phyloP scores from a whole-genome alignment of 2,797 vertebrate species.

The Champsocephalus esox region DNA sequence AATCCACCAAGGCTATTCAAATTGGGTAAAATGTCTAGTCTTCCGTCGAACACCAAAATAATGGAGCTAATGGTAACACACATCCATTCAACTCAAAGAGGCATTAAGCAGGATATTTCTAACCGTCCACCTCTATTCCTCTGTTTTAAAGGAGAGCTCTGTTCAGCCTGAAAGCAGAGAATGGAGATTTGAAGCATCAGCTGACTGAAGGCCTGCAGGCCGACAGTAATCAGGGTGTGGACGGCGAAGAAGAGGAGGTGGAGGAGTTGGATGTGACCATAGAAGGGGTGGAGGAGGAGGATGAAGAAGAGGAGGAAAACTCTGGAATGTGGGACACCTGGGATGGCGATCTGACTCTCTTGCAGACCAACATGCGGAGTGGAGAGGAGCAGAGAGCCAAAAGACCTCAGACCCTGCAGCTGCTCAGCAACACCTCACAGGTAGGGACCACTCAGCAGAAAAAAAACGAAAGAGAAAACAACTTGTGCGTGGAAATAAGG shows the following conservation, averaged over 20 bases:
- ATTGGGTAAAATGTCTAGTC: too few relatives aligned
- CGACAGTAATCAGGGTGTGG: slow-evolving; percentile 60
- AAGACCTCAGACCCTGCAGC: slow-evolving; percentile 34
- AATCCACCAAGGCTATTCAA: too few relatives aligned
- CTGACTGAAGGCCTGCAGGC: slow-evolving; percentile 71
- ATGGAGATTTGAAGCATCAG: slow-evolving; percentile 84
- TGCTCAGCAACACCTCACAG: slow-evolving; percentile 54
- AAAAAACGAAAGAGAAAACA: background rate
- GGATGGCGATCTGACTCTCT: slow-evolving; percentile 56
- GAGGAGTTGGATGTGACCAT: slow-evolving; percentile 69
- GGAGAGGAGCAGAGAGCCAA: slow-evolving; percentile 50
- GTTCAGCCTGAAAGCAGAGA: slow-evolving; percentile 87
- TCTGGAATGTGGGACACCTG: slow-evolving; percentile 62
- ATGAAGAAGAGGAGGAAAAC: slow-evolving; percentile 36
- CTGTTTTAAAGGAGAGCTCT: slow-evolving; percentile 85
- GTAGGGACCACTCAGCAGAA: slow-evolving; percentile 36
- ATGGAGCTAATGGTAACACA: background rate
- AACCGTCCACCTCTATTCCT: fast-evolving
- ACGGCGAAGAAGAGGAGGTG: slow-evolving; percentile 55
- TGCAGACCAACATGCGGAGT: slow-evolving; percentile 36
- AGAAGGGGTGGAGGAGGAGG: slow-evolving; percentile 52
- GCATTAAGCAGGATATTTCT: background rate
- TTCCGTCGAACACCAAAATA: background rate
- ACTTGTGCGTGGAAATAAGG: too few relatives aligned
- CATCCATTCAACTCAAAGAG: background rate